Evolutionary conservation across 1,140 invertebrate genomes (phyloP).

Genomic region (Goniozus legneri): DNA sequence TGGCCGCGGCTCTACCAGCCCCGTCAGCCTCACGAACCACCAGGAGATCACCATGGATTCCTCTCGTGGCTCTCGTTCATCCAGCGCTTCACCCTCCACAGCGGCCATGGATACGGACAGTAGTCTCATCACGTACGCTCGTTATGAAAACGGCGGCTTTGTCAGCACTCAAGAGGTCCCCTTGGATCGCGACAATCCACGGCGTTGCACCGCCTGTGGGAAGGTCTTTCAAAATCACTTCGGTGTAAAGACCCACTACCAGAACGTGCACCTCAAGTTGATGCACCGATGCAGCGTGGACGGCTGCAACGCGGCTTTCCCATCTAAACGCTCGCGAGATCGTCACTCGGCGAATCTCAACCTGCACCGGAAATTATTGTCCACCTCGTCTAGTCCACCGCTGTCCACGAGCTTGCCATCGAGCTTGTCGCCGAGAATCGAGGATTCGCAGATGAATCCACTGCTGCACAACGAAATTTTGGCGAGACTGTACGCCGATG

Average conservation of each 20-base stretch:
- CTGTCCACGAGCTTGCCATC: conserved; percentile 53
- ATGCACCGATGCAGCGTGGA: conserved; percentile 96
- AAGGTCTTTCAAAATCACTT: conserved; percentile 94
- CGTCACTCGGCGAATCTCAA: conserved; percentile 90
- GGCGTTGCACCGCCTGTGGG: conserved; percentile 86
- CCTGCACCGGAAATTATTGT: conserved; percentile 83
- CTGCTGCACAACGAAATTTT: conserved; percentile 73
- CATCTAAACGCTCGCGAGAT: conserved; percentile 90
- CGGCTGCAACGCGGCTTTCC: conserved; percentile 93
- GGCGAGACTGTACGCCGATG: conserved; percentile 75
- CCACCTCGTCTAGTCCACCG: conserved; percentile 63
- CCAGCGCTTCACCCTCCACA: conserved; percentile 54
- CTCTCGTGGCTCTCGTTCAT: conserved; percentile 52
- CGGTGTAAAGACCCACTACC: conserved; percentile 92
- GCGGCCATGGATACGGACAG: conserved; percentile 53
- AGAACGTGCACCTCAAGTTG: conserved; percentile 92
- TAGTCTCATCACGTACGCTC: conserved; percentile 58
- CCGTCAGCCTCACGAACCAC: conserved; percentile 51
- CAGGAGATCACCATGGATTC: conserved; percentile 46
- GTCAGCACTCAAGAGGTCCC: conserved; percentile 76
- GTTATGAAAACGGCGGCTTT: conserved; percentile 71
- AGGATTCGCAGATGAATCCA: conserved; percentile 43
- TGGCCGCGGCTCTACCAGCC: conserved; percentile 54
- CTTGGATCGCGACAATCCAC: conserved; percentile 76
- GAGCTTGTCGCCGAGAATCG: conserved; percentile 46